phyloP scores from a whole-genome alignment of 2,113 vertebrate genomes.

The Oncorhynchus keta region DNA sequence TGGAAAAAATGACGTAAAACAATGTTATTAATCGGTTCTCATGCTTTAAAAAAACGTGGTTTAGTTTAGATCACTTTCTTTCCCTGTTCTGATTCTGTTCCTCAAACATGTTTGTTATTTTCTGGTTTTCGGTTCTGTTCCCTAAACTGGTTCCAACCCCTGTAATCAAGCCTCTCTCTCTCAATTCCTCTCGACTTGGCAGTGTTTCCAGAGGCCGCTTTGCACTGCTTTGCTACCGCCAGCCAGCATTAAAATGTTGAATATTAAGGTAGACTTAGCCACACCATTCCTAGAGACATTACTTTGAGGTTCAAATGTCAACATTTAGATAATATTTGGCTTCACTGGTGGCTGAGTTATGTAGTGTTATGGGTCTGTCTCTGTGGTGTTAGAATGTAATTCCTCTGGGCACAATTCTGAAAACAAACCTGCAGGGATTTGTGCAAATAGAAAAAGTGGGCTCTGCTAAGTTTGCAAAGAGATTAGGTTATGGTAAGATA shows the following conservation, averaged over 20 bases:
- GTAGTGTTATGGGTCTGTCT: constrained; percentile 14
- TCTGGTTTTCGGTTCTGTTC: too few relatives aligned
- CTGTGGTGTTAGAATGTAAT: neutral
- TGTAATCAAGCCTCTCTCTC: constrained; percentile 23
- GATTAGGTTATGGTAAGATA: neutral
- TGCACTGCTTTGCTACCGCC: constrained; percentile 5
- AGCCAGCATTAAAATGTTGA: constrained; percentile 31
- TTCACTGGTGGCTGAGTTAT: constrained; percentile 33
- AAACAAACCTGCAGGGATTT: neutral
- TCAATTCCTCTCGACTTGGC: constrained; percentile 30
- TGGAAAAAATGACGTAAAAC: too few relatives aligned
- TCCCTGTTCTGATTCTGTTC: too few relatives aligned
- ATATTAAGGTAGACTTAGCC: constrained; percentile 57
- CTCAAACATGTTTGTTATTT: too few relatives aligned
- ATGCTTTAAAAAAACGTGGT: too few relatives aligned
- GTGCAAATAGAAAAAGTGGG: neutral
- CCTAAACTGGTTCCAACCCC: too few relatives aligned
- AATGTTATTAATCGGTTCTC: too few relatives aligned
- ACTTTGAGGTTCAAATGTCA: constrained; percentile 53
- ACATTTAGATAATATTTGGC: constrained; percentile 47
- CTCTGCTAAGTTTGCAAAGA: neutral
- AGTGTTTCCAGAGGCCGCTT: constrained; percentile 45
- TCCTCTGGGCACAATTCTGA: neutral
- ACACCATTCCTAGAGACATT: constrained; percentile 62
- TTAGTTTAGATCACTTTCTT: too few relatives aligned